Evolutionary conservation across 2,797 vertebrate genomes (phyloP), one percentile per base, ranked within the genome.

Genomic region (Hypotaenidia philippensis): DNA sequence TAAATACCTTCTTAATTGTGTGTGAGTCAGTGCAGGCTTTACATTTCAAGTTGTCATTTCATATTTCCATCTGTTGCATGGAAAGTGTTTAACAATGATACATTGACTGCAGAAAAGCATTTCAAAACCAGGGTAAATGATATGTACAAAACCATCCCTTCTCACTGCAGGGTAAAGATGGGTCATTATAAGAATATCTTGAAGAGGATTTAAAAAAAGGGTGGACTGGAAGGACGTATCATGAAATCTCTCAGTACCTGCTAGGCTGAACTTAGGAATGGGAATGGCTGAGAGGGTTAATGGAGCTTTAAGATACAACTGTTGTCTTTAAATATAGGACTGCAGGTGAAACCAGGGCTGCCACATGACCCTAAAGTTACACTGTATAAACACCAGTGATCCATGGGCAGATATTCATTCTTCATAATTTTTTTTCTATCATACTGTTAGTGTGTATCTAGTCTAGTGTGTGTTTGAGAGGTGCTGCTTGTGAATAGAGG

Each of bases 1-100:
- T 85, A 92, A 96, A 96, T 89, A 85, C 87, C 69, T 96, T 83
- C 63, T 91, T 94, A 96, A 92, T 83, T 95, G 87, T 83, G 82
- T 87, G 76, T 77, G 88, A 93, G 87, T 81, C 82, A 17, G 0
- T 83, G 57, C 57, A 87, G 68, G 64, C 84, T 94, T 95, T 94
- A 65, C 87, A 91, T 93, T 85, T 89, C 89, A 68, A 87, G 68
- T 92, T 96, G 89, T 96, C 94, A 92, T 91, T 87, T 91, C 50
- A 25, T 41, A 72, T 83, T 96, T 80, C 95, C 94, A 96, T 97
- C 93, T 96, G 95, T 85, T 94, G 82, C 89, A 57, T 10, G 23
- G 49, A 57, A 74, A 94, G 57, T 45, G 14, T 14, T 66, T 91
- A 64, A 71, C 66, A 87, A 56, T 53, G 71, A 83, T 29, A 50